Percentiles rank a stretch among this genome's conserved stretches.
These are phyloP conservation scores for Melanocharis versteri DNA, from an alignment of 2,113 vertebrate genomes.

Conservation along the genomic window DNA sequence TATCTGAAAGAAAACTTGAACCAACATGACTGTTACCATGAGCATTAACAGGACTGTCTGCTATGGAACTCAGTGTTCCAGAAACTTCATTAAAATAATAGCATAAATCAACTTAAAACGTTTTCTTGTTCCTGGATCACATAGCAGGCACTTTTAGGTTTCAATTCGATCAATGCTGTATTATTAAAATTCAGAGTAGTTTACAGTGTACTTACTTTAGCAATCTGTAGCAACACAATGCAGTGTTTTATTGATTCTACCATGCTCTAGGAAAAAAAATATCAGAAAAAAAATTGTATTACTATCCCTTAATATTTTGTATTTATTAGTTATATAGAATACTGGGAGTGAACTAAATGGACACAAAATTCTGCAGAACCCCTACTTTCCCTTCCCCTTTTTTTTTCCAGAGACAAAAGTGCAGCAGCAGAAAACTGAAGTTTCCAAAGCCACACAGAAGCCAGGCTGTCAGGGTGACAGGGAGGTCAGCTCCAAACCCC, in stretches of 20 bases:
- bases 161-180: background rate
- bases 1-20: background rate
- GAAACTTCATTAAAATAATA: background rate
- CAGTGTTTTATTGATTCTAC: conserved; percentile 99
- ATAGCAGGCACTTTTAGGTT: background rate
- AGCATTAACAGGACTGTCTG: background rate
- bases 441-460: background rate
- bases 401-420: background rate
- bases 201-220: conserved; percentile 88
- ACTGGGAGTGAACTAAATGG: background rate
- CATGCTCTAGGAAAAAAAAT: conserved; percentile 86
- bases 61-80: background rate
- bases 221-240: conserved; percentile 99
- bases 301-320: background rate
- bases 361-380: background rate
- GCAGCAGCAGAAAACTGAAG: background rate
- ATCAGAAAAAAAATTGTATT: conserved; percentile 1
- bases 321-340: background rate
- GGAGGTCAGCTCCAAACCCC: background rate
- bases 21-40: rapidly evolving
- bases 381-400: background rate
- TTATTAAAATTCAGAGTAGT: background rate
- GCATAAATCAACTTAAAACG: background rate
- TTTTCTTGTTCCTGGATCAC: background rate
- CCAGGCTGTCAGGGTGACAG: background rate